Base-by-base conservation (phyloP, 2,113 vertebrate species). In the Urocitellus parryii region DNA sequence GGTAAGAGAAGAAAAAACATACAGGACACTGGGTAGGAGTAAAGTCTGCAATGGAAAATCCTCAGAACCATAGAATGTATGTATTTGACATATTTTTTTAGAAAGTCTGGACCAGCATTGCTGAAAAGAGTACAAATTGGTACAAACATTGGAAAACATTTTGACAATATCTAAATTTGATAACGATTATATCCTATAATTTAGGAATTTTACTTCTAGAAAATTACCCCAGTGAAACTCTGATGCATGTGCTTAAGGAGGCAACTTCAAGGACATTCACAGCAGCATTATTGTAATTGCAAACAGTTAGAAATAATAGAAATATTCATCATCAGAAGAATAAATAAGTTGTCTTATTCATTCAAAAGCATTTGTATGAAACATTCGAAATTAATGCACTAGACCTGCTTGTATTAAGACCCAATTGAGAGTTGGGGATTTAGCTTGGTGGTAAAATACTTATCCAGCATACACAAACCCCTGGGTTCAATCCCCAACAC, bases 381-480 rank as follows among this genome's bases (percentile, higher is more conserved):
- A 61, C 29, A 48, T 17, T 85, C 95, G 20, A 89, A 77, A 84
- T 81, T 48, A 84, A 77, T 82, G 13, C 86, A 61, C 80, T 61
- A 88, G 81, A 74, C 27, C 25, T 85, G 7, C 32, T 53, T 77
- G 29, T 56, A 78, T 53, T 89, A 80, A 86, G 70, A 90, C 17
- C 17, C 14, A 77, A 17, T 34, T 90, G 68, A 32, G 27, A 22
- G 20, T 4, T 58, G 56, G 61, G 24, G 61, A 25, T 63, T 8
- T 63, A 24, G 25, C 25, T 63, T 18, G 22, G 61, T 10, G 24
- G 24, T 27, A 63, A 24, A 63, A 25, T 10, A 6, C 61, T 27
- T 63, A 18, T 8, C 58, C 8, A 61, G 58, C 22, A 56, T 58
- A 7, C 18, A 22, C 56, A 22, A 22, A 63, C 24, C 24, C 61